phyloP scores from a whole-genome alignment of 2,888 invertebrate genomes.

The Arge pagana region DNA sequence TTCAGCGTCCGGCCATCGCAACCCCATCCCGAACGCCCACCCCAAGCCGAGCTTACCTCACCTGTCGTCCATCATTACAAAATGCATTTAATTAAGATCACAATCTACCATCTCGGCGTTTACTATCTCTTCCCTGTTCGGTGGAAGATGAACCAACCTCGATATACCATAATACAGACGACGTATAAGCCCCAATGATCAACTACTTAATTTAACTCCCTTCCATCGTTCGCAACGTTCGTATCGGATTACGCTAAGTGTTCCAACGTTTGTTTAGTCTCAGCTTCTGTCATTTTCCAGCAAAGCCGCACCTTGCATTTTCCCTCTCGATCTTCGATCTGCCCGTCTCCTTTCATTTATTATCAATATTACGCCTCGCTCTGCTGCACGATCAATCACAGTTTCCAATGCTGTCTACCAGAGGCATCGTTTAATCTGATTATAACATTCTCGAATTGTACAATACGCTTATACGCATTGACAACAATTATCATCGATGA shows the following conservation, averaged over 20 bases:
- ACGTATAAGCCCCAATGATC: constrained; percentile 5
- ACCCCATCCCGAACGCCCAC: too few species aligned
- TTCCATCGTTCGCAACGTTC: constrained; percentile 18
- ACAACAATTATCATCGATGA: too few species aligned
- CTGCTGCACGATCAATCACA: too few species aligned
- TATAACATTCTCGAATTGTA: too few species aligned
- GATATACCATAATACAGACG: constrained; percentile 23
- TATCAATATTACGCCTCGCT: too few species aligned
- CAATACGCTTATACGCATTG: too few species aligned
- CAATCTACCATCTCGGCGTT: constrained; percentile 10
- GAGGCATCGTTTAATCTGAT: too few species aligned
- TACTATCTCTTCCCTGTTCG: neutral
- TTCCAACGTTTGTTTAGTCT: constrained; percentile 29
- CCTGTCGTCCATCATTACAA: constrained; percentile 3
- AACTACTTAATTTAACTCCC: constrained; percentile 15
- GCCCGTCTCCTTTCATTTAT: neutral
- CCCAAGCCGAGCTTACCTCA: too few species aligned
- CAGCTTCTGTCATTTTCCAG: constrained; percentile 17
- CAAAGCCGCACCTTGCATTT: neutral
- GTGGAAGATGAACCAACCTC: constrained; percentile 15
- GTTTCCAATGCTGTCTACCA: too few species aligned
- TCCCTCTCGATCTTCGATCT: neutral
- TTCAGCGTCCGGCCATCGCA: neutral
- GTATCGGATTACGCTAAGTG: constrained; percentile 37
- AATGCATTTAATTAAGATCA: constrained; percentile 24